A percentile compares a stretch with the other conserved stretches of the same genome.
phyloP scores from a whole-genome alignment of 1,140 invertebrate species.

The Gonatopus flavifemur region DNA sequence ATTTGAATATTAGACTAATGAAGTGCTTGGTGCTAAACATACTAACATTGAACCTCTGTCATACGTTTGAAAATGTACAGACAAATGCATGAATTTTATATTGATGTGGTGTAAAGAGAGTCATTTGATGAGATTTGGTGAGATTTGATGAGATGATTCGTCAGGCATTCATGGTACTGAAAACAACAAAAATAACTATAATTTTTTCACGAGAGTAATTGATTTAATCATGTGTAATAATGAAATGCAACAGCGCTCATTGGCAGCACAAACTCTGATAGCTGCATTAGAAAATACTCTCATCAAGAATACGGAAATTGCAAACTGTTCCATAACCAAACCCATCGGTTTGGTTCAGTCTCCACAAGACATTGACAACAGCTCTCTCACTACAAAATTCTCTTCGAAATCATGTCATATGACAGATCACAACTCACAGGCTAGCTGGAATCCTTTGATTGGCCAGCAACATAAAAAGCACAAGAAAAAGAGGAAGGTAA shows the following conservation, averaged over 20 bases:
- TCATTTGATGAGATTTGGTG: no score
- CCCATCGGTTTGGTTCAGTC: conserved; percentile 36
- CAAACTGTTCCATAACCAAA: conserved; percentile 43
- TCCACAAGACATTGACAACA: conserved; percentile 43
- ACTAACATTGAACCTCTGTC: no score
- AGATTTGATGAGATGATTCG: no score
- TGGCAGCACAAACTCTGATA: conserved; percentile 42
- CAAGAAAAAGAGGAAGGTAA: conserved; percentile 55
- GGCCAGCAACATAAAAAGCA: conserved; percentile 49
- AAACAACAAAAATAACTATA: no score
- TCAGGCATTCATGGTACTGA: no score
- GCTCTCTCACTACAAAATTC: conserved; percentile 42
- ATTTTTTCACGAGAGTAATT: no score
- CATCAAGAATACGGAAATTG: conserved; percentile 42
- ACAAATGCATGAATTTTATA: no score
- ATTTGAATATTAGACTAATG: no score
- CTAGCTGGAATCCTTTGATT: conserved; percentile 44
- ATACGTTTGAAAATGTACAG: no score
- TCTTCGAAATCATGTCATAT: conserved; percentile 45
- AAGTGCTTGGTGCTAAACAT: no score
- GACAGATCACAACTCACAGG: conserved; percentile 44
- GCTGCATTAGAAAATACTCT: conserved; percentile 47
- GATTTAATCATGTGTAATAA: conserved; percentile 27
- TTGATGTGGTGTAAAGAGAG: no score
- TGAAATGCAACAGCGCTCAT: conserved; percentile 41